Evolutionary conservation across 2,797 vertebrate genomes (phyloP).

Genomic region (Lepus oiostolus): DNA sequence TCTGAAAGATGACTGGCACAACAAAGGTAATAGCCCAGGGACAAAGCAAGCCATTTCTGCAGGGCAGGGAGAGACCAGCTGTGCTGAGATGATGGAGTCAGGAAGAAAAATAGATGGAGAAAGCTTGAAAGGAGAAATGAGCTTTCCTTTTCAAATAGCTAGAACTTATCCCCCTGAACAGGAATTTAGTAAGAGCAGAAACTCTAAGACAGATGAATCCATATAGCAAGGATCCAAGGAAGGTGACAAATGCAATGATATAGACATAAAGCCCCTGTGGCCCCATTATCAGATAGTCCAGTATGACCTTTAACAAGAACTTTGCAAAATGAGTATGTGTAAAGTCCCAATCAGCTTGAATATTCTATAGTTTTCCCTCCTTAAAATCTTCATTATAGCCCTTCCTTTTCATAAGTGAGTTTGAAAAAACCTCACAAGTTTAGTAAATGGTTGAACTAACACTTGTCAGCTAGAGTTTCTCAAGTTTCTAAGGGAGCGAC

Average conservation of each 20-base stretch:
- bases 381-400: slow-evolving; percentile 2
- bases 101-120: background rate
- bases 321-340: slow-evolving; percentile 54
- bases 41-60: background rate
- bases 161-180: background rate
- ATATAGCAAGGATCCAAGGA: background rate
- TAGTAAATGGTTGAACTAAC: background rate
- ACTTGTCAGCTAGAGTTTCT: background rate
- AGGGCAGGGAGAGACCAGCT: background rate
- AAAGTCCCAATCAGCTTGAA: slow-evolving; percentile 41
- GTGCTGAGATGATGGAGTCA: background rate
- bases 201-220: background rate
- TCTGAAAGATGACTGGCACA: background rate
- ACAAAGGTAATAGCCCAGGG: background rate
- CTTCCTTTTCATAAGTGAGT: slow-evolving; percentile 20
- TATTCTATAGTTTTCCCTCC: slow-evolving; percentile 16
- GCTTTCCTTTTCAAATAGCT: background rate
- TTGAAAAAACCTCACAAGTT: slow-evolving; percentile 45
- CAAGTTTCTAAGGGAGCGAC: slow-evolving; percentile 5
- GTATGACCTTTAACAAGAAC: slow-evolving; percentile 15
- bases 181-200: background rate
- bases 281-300: background rate
- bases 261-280: background rate
- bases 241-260: background rate
- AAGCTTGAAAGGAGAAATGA: background rate